A percentile compares a stretch with the other conserved stretches of the same genome.
phyloP scores from a whole-genome alignment of 2,888 invertebrate genomes.

The Kryphioiulus occultus region DNA sequence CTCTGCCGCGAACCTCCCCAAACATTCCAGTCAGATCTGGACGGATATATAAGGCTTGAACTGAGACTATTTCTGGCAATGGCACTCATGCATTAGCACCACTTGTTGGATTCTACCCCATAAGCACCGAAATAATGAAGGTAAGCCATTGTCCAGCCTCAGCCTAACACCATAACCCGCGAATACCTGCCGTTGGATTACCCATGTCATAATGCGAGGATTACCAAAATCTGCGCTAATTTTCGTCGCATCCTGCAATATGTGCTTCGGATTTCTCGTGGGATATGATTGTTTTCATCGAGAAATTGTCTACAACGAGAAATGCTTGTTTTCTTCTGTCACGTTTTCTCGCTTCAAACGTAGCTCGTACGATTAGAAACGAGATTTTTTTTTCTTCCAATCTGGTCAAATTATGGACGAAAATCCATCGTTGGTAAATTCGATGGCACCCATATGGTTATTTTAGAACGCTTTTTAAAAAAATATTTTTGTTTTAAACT shows the following conservation, averaged over 20 bases:
- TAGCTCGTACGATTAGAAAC: neutral
- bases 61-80: neutral
- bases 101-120: constrained; percentile 14
- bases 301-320: neutral
- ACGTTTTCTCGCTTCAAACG: too few relatives aligned
- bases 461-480: too few relatives aligned
- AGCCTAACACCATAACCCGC: neutral
- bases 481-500: too few relatives aligned
- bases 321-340: too few relatives aligned
- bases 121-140: constrained; percentile 31
- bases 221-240: neutral
- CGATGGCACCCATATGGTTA: too few relatives aligned
- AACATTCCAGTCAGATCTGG: constrained; percentile 33
- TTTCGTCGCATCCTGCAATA: neutral
- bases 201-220: neutral
- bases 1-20: constrained; percentile 18
- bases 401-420: neutral
- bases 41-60: constrained; percentile 43
- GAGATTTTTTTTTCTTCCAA: neutral
- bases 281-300: neutral
- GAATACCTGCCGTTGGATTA: neutral
- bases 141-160: constrained; percentile 19
- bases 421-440: neutral
- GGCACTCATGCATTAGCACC: constrained; percentile 23
- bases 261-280: neutral